Evolutionary conservation across 2,888 invertebrate genomes (phyloP).

Genomic region (Lithophane ornitopus): DNA sequence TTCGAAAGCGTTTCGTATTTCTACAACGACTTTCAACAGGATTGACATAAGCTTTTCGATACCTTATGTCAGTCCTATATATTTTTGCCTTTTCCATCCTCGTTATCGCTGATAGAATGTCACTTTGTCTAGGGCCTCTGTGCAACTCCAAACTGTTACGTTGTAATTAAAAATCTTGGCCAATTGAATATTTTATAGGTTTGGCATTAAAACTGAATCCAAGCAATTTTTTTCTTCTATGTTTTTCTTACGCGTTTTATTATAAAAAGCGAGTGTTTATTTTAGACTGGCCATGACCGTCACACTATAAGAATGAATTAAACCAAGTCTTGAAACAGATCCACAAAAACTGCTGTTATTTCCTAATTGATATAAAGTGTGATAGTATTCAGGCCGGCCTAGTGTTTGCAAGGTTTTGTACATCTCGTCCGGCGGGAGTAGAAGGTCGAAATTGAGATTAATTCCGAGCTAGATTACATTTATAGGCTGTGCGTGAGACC

Average conservation of each 20-base stretch:
- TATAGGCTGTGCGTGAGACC: slow-evolving; percentile 63
- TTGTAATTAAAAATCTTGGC: slow-evolving; percentile 26
- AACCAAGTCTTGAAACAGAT: slow-evolving; percentile 4
- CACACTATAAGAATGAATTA: slow-evolving; percentile 8
- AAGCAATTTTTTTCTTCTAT: not conserved
- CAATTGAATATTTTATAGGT: slow-evolving; percentile 33
- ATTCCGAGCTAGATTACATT: slow-evolving; percentile 54
- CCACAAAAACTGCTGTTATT: not conserved
- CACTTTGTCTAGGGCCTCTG: too few relatives aligned
- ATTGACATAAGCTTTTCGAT: too few relatives aligned
- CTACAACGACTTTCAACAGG: too few relatives aligned
- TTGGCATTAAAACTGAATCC: not conserved
- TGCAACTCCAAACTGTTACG: slow-evolving; percentile 25
- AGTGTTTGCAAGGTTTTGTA: slow-evolving; percentile 20
- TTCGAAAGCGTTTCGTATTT: too few relatives aligned
- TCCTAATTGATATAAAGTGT: slow-evolving; percentile 27
- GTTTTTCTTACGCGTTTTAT: not conserved
- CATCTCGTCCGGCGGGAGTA: slow-evolving; percentile 24
- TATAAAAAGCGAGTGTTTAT: not conserved
- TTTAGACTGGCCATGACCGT: not conserved
- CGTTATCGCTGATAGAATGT: too few relatives aligned
- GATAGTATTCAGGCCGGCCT: slow-evolving; percentile 11
- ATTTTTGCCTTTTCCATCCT: too few relatives aligned
- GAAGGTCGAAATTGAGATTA: slow-evolving; percentile 55
- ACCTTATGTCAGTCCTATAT: too few relatives aligned